Evolutionary conservation across 1,140 invertebrate species (phyloP).

Genomic region (Heterodera schachtii): DNA sequence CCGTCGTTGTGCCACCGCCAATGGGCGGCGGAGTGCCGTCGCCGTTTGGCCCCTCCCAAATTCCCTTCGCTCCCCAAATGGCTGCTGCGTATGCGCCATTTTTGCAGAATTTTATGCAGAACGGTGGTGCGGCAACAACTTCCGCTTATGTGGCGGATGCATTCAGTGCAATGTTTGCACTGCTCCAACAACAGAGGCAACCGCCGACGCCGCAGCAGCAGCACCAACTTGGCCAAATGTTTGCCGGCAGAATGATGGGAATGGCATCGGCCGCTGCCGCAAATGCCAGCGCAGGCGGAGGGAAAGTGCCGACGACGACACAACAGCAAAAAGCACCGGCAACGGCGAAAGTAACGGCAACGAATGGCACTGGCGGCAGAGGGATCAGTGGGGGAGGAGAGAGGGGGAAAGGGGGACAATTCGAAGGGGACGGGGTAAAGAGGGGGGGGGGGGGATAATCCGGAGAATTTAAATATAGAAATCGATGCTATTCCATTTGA

Average conservation of each 20-base stretch:
- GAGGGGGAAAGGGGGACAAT: too few species aligned
- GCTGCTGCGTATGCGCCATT: not conserved
- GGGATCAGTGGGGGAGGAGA: too few species aligned
- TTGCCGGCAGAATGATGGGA: not conserved
- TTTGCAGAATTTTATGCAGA: not conserved
- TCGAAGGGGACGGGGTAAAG: too few species aligned
- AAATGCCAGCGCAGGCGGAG: too few species aligned
- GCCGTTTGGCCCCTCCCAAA: too few species aligned
- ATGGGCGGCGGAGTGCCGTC: too few species aligned
- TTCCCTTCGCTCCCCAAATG: too few species aligned
- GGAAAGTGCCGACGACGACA: not conserved
- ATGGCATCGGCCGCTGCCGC: not conserved
- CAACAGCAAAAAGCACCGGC: not conserved
- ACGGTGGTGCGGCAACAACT: not conserved
- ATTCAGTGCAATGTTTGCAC: not conserved
- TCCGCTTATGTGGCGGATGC: not conserved
- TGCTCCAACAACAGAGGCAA: not conserved
- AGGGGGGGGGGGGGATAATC: too few species aligned
- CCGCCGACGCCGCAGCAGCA: not conserved
- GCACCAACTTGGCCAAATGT: not conserved
- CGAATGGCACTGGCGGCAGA: too few species aligned
- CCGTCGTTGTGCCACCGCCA: too few species aligned
- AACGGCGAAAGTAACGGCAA: not conserved
- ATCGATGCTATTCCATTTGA: too few species aligned
- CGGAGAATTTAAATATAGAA: too few species aligned